Base-by-base conservation (phyloP, 2,113 vertebrate genomes). In the Daphoenositta chrysoptera region DNA sequence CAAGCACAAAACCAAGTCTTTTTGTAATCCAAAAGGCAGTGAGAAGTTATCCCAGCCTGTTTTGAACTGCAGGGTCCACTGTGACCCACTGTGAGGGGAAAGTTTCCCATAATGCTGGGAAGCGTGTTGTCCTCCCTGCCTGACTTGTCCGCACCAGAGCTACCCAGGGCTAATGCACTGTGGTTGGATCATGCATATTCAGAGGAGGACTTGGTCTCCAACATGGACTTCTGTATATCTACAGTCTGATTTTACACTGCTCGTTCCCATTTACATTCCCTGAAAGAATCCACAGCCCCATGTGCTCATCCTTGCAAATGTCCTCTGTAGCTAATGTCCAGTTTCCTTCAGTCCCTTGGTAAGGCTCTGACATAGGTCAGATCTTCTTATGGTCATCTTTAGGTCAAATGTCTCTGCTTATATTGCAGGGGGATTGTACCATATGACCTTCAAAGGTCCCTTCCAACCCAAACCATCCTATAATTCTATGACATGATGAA, bases 41-140 rank as follows among this genome's bases (percentile, higher is more conserved):
- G 22, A 77, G 39, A 90, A 53, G 4, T 9, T 68, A 27, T 13
- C 31, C 44, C 56, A 77, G 12, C 4, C n/a, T 61, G 6, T 88
- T 70, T 44, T 54, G 64, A 92, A 65, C 31, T 28, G 10, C 31
- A 50, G 28, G 12, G 11, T 47, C 22, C 50, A 24, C 48, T 0
- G 0, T 20, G 53, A 64, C 16, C 14, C 56, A 19, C 6, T 2
- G 1, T 66, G 54, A 64, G 0, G 1, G 54, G 39, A 13, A 82
- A 17, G 14, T 40, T 85, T 40, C n/a, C n/a, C 10, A 7, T 40
- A 5, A 63, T 57, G 7, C 63, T 56, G 33, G n/a, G 61, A 56
- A 75, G 37, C 28, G 8, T n/a, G n/a, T 8, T 83, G 33, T 28
- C 33, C 44, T 78, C 27, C 10, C 8, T 60, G n/a, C 6, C 9